Conservation (phyloP, 2,797 vertebrate genomes). For the Alcedo quadribrachys region DNA sequence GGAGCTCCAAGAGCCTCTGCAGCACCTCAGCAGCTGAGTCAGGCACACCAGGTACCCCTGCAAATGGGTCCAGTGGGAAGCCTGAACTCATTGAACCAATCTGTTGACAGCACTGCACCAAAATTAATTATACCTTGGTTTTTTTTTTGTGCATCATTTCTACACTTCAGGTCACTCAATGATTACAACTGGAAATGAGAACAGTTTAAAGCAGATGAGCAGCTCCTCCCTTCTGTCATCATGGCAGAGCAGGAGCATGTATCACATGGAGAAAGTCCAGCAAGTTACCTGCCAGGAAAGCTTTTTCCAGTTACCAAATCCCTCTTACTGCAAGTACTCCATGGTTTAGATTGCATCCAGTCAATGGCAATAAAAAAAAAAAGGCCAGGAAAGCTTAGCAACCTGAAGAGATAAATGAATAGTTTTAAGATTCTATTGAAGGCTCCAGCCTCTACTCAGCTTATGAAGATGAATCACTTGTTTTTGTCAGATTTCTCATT, state of each 20-base stretch:
- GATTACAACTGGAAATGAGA: background rate
- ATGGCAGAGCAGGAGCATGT: background rate
- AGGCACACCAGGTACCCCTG: fast-evolving
- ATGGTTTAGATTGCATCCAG: background rate
- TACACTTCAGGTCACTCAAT: background rate
- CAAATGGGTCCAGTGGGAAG: fast-evolving
- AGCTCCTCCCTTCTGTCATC: background rate
- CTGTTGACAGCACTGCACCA: background rate
- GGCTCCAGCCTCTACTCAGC: background rate
- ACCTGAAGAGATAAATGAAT: slow-evolving; percentile 17
- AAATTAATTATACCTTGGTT: background rate
- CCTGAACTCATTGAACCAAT: background rate
- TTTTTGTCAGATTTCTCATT: slow-evolving; percentile 48
- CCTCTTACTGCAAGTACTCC: background rate
- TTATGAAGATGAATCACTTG: slow-evolving; percentile 49
- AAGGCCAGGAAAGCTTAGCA: background rate
- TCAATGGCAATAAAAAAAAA: background rate
- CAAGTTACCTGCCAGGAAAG: background rate
- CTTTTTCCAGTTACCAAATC: background rate
- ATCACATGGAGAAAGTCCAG: background rate
- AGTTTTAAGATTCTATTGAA: slow-evolving; percentile 4
- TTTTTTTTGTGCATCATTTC: background rate
- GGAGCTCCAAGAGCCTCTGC: background rate
- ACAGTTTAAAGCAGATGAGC: background rate
- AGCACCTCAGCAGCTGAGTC: background rate